phyloP scores from a whole-genome alignment of 2,113 vertebrate genomes.

The Acrocephalus kingi region DNA sequence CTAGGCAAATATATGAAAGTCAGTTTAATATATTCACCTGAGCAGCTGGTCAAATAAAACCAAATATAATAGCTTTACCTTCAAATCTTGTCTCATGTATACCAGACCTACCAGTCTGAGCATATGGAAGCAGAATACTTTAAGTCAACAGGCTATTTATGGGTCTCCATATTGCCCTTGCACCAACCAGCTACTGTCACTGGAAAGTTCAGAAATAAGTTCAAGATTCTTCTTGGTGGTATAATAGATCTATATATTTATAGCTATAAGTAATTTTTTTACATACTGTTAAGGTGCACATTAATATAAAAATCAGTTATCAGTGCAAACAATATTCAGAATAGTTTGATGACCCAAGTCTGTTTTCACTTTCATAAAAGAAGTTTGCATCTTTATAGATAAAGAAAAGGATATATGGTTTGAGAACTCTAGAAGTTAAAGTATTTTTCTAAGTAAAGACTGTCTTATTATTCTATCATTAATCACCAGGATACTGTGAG shows the following conservation, averaged over 20 bases:
- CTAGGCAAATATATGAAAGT: background rate
- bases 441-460: background rate
- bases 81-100: background rate
- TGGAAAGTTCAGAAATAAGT: background rate
- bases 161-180: background rate
- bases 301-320: background rate
- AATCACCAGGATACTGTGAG: background rate
- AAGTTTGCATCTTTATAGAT: background rate
- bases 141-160: background rate
- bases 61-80: background rate
- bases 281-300: background rate
- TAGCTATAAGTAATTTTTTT: background rate
- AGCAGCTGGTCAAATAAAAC: background rate
- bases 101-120: background rate
- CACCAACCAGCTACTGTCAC: background rate
- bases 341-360: background rate
- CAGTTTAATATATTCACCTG: background rate
- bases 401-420: background rate
- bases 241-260: background rate
- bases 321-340: background rate
- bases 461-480: background rate
- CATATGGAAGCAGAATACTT: background rate
- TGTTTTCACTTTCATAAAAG: background rate
- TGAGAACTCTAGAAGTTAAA: background rate
- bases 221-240: background rate